Percentiles rank a stretch among this genome's conserved stretches.
phyloP scores from a whole-genome alignment of 2,888 invertebrate genomes.

The Lobophora halterata region DNA sequence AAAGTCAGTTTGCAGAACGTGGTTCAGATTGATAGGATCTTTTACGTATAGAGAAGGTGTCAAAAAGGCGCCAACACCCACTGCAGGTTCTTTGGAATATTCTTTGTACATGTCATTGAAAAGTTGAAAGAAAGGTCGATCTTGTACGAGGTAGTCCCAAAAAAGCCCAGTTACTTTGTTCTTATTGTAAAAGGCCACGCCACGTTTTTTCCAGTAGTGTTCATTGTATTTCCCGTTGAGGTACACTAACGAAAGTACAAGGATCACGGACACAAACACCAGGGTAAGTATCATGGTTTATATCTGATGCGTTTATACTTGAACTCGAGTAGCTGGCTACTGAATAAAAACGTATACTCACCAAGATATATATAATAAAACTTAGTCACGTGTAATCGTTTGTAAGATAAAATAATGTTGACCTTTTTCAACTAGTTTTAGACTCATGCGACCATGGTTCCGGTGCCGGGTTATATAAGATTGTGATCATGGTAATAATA shows the following conservation, averaged over 20 bases:
- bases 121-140: constrained; percentile 45
- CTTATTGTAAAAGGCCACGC: constrained; percentile 43
- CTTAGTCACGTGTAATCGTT: no score
- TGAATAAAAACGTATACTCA: not conserved
- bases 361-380: no score
- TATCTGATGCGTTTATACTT: not conserved
- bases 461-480: no score
- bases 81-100: constrained; percentile 46
- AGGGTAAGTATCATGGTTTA: constrained; percentile 9
- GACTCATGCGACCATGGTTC: no score
- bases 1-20: constrained; percentile 45
- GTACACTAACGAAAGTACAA: constrained; percentile 29
- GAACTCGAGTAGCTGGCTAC: not conserved
- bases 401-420: no score
- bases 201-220: constrained; percentile 53
- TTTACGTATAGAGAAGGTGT: constrained; percentile 40
- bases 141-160: constrained; percentile 41
- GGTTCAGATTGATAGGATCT: constrained; percentile 44
- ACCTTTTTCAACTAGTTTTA: no score
- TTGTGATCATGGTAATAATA: no score
- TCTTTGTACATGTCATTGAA: constrained; percentile 45
- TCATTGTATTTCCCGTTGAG: constrained; percentile 46
- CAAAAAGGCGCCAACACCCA: constrained; percentile 42
- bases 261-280: constrained; percentile 5
- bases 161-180: constrained; percentile 45